These are phyloP conservation scores for Nesoenas mayeri DNA, from an alignment of 2,113 vertebrate species.

Conservation along the genomic window DNA sequence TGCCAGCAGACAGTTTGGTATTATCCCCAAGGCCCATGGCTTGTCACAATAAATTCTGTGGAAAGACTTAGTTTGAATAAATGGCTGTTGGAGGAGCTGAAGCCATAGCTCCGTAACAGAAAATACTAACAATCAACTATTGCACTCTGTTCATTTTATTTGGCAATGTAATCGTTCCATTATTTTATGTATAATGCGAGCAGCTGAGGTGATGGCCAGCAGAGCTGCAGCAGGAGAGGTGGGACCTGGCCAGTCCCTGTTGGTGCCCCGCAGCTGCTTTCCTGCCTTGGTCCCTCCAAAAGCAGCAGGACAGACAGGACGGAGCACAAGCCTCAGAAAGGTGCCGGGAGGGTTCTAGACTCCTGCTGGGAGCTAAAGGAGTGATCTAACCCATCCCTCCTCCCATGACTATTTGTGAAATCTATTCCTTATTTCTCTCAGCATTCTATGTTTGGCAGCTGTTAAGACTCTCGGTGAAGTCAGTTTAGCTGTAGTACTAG, in stretches of 20 bases:
- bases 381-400: neutral
- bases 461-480: neutral
- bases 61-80: neutral
- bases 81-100: neutral
- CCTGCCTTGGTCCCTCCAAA: neutral
- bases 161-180: neutral
- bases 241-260: neutral
- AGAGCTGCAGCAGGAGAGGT: neutral
- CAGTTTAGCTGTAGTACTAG: neutral
- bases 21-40: neutral
- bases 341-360: neutral
- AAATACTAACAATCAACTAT: neutral
- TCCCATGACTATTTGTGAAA: neutral
- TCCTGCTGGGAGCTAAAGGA: neutral
- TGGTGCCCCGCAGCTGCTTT: neutral
- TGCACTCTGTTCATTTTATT: neutral
- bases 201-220: neutral
- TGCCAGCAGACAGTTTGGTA: conserved; percentile 26
- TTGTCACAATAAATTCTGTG: conserved; percentile 43
- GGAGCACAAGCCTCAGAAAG: neutral
- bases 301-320: neutral
- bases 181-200: neutral
- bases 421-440: neutral
- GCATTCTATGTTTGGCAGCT: neutral
- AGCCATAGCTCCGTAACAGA: neutral